A percentile compares a stretch with the other conserved stretches of the same genome.
Conservation (phyloP, 2,113 vertebrate species). For the Pomatorhinus ruficollis region DNA sequence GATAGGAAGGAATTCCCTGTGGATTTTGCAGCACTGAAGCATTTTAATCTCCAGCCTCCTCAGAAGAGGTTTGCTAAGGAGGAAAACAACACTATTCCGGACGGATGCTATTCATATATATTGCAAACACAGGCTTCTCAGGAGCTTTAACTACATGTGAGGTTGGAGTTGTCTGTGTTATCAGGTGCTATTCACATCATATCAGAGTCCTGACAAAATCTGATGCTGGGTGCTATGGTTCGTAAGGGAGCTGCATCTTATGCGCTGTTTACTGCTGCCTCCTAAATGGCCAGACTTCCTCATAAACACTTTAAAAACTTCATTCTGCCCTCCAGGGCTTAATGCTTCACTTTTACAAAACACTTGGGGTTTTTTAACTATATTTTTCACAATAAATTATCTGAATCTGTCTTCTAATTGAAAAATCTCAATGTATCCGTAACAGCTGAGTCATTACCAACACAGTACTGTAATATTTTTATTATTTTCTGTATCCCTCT, state of each 20-base stretch:
- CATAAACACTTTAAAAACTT: neutral
- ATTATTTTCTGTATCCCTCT: slow-evolving; percentile 18
- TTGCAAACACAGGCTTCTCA: neutral
- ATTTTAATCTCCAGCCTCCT: neutral
- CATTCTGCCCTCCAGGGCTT: neutral
- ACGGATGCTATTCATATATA: neutral
- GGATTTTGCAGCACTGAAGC: neutral
- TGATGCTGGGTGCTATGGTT: neutral
- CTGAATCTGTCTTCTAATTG: slow-evolving; percentile 2
- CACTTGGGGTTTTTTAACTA: neutral
- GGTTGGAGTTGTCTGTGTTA: neutral
- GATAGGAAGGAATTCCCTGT: neutral
- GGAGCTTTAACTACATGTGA: neutral
- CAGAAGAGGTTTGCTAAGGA: neutral
- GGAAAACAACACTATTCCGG: neutral
- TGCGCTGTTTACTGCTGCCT: neutral
- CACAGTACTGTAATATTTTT: slow-evolving; percentile 40
- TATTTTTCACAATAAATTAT: neutral
- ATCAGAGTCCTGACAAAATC: neutral
- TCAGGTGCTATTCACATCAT: neutral
- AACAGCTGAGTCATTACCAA: slow-evolving; percentile 37
- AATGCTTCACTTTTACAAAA: neutral
- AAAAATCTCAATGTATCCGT: neutral
- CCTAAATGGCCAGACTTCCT: neutral
- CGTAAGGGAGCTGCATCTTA: neutral